Evolutionary conservation across 2,888 invertebrate genomes (phyloP).

Genomic region (Tipula confusa): DNA sequence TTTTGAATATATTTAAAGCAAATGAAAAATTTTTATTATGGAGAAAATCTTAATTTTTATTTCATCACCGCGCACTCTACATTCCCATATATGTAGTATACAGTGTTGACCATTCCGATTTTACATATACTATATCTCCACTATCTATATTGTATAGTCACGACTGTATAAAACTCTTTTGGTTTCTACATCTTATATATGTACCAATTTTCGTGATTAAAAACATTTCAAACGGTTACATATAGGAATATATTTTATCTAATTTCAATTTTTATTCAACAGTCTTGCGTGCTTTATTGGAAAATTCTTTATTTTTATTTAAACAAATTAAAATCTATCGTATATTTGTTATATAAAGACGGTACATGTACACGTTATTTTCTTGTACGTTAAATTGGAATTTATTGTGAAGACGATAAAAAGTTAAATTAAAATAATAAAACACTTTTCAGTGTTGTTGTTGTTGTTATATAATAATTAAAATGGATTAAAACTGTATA

Average conservation of each 20-base stretch:
- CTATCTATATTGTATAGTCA: not conserved
- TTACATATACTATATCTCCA: not conserved
- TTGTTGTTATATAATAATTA: too few relatives aligned
- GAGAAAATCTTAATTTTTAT: not conserved
- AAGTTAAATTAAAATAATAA: not conserved
- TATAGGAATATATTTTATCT: constrained; percentile 12
- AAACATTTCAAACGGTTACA: not conserved
- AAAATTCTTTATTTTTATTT: constrained; percentile 12
- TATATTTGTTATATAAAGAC: not conserved
- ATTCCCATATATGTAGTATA: not conserved
- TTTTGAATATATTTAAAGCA: not conserved
- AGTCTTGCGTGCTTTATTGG: not conserved
- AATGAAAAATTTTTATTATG: not conserved
- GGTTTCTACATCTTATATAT: not conserved
- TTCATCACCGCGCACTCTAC: not conserved
- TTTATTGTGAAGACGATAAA: not conserved
- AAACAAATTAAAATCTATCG: not conserved
- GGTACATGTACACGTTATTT: not conserved
- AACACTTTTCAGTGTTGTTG: not conserved
- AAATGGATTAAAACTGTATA: too few relatives aligned
- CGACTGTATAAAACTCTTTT: not conserved
- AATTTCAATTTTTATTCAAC: not conserved
- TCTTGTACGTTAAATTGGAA: not conserved
- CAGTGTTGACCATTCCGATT: not conserved
- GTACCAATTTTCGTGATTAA: constrained; percentile 25